A percentile compares a stretch with the other conserved stretches of the same genome.
phyloP scores from a whole-genome alignment of 2,113 vertebrate genomes.

The Cyprinodon brontotheroides region DNA sequence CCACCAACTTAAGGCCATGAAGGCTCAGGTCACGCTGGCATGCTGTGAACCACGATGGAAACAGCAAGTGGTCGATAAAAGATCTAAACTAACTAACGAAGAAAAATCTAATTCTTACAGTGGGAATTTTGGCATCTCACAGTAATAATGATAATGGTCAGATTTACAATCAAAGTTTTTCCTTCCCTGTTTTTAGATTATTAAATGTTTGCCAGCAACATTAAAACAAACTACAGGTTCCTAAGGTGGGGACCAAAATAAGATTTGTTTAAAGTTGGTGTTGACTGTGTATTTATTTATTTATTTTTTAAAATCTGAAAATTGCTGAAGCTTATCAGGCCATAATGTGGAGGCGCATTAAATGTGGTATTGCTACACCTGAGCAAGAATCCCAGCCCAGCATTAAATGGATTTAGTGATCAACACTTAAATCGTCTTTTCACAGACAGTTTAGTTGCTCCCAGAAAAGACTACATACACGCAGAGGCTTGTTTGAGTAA shows the following conservation, averaged over 20 bases:
- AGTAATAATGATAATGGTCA: too few relatives aligned
- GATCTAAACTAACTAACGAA: background rate
- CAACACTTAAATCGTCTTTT: slow-evolving; percentile 20
- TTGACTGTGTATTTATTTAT: background rate
- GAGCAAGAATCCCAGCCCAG: slow-evolving; percentile 12
- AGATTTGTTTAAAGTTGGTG: background rate
- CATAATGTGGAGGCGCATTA: slow-evolving; percentile 13
- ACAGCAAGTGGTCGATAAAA: background rate
- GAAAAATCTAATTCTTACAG: background rate
- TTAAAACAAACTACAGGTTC: background rate
- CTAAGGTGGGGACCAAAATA: background rate
- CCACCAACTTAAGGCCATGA: slow-evolving; percentile 76
- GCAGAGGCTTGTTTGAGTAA: background rate
- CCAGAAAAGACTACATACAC: background rate
- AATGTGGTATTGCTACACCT: slow-evolving; percentile 5
- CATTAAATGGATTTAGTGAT: slow-evolving; percentile 45
- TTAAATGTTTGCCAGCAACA: background rate
- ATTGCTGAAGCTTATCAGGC: slow-evolving; percentile 1
- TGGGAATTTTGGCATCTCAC: background rate
- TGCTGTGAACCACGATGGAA: background rate
- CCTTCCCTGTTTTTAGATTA: background rate
- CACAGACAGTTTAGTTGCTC: slow-evolving; percentile 12
- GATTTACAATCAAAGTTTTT: too few relatives aligned
- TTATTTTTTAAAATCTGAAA: background rate
- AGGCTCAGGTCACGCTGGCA: slow-evolving; percentile 4